Base-by-base conservation (phyloP, 1,140 invertebrate species). In the Oscheius sp. region DNA sequence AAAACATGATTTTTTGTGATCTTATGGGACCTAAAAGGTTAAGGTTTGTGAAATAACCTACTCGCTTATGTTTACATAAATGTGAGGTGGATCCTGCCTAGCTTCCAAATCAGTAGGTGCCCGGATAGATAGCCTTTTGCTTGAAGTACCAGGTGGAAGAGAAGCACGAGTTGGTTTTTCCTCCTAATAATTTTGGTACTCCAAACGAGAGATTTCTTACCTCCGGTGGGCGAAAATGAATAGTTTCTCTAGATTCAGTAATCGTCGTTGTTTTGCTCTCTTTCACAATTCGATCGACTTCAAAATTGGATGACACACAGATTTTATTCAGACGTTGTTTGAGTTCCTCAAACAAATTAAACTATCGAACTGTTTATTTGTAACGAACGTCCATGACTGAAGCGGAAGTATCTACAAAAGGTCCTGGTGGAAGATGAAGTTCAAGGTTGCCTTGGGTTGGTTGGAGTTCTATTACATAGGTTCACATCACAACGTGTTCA, bases 211-310 rank as follows among this genome's bases (percentile, higher is more conserved):
- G n/a, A 42, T 42, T n/a, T 42, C 49, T 13, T 7, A 55, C 49
- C 7, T 23, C 49, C 23, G 49, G 23, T 55, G n/a, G n/a, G n/a
- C 49, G 7, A 26, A 55, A 55, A 55, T 55, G 49, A 55, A 55
- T 55, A 23, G 49, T 55, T 23, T 55, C 49, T 26, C 23, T 55
- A 13, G 49, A 55, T 55, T 55, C 49, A 55, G 49, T 55, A 55
- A 55, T 55, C 7, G 49, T 55, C 7, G 49, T 55, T 55, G 49
- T 55, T 23, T 55, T 55, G 7, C 4, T 55, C 23, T 55, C 49
- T 55, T 55, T 55, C 7, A 55, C 49, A 13, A 55, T 55, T 26
- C 49, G 7, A 23, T 55, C 49, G 7, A 55, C 23, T 7, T 55
- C 49, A 23, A 55, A 55, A 7, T 55, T 55, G 7, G 49, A 23